These are phyloP conservation scores for Tryphoninae sp. DNA, from an alignment of 2,888 invertebrate genomes.

Conservation along the genomic window DNA sequence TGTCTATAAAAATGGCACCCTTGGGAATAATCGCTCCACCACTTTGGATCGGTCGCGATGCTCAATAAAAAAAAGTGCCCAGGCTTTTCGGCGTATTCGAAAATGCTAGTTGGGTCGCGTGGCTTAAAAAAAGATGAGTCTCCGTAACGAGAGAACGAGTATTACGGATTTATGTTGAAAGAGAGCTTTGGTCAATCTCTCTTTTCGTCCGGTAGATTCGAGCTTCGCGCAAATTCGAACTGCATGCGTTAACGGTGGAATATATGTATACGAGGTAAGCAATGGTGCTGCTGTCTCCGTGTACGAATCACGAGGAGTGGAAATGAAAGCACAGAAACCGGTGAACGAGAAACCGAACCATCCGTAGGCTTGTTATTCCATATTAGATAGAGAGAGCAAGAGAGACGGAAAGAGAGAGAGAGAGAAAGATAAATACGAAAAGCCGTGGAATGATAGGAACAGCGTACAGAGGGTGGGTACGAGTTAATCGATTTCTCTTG, in stretches of 20 bases:
- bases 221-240: background rate
- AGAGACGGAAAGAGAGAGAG: background rate
- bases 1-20: slow-evolving; percentile 45
- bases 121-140: background rate
- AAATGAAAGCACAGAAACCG: slow-evolving; percentile 20
- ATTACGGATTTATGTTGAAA: background rate
- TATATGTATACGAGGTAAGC: background rate
- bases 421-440: background rate
- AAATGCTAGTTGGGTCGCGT: slow-evolving; percentile 2
- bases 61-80: slow-evolving; percentile 43
- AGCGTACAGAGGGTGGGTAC: background rate
- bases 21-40: slow-evolving; percentile 29
- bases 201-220: slow-evolving; percentile 13
- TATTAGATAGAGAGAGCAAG: background rate
- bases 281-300: background rate
- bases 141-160: background rate
- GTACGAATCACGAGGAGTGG: slow-evolving; percentile 29
- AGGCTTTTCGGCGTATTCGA: slow-evolving; percentile 28
- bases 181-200: slow-evolving; percentile 28
- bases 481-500: slow-evolving; percentile 48
- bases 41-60: slow-evolving; percentile 28
- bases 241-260: background rate
- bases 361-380: background rate
- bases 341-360: background rate
- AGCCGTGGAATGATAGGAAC: slow-evolving; percentile 24